Evolutionary conservation across 2,113 vertebrate species (phyloP).

Genomic region (Laticauda colubrina): DNA sequence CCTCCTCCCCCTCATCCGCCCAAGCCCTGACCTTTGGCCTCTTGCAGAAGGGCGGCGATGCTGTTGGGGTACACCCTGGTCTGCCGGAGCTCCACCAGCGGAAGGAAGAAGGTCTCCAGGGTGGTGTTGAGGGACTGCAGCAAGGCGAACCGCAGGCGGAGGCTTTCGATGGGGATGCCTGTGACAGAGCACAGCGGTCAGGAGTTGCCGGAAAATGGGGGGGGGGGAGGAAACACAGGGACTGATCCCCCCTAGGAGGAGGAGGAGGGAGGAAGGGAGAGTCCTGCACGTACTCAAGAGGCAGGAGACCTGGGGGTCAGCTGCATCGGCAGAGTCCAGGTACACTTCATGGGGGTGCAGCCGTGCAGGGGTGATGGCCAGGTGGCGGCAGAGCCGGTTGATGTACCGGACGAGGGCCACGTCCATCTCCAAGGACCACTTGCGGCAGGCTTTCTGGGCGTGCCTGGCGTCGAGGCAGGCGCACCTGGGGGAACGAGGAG

Average conservation of each 20-base stretch:
- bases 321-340: constrained; percentile 82
- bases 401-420: constrained; percentile 90
- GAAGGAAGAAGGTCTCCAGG: constrained; percentile 93
- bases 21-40: constrained; percentile 86
- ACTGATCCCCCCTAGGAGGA: neutral
- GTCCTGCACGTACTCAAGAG: constrained; percentile 77
- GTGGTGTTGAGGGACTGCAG: constrained; percentile 96
- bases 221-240: fast-evolving
- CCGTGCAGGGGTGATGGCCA: constrained; percentile 91
- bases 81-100: constrained; percentile 91
- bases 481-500: constrained; percentile 71
- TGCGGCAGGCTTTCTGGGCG: constrained; percentile 90
- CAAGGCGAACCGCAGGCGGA: constrained; percentile 90
- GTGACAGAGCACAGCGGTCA: neutral
- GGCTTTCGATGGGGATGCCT: constrained; percentile 90
- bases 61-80: constrained; percentile 83
- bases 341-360: constrained; percentile 97
- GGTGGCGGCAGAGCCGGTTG: constrained; percentile 92
- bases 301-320: constrained; percentile 86
- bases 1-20: neutral
- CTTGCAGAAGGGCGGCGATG: constrained; percentile 85
- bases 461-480: constrained; percentile 91
- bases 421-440: constrained; percentile 95
- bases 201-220: fast-evolving
- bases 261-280: neutral